phyloP scores from a whole-genome alignment of 2,888 invertebrate species.

The Mimachlamys varia region DNA sequence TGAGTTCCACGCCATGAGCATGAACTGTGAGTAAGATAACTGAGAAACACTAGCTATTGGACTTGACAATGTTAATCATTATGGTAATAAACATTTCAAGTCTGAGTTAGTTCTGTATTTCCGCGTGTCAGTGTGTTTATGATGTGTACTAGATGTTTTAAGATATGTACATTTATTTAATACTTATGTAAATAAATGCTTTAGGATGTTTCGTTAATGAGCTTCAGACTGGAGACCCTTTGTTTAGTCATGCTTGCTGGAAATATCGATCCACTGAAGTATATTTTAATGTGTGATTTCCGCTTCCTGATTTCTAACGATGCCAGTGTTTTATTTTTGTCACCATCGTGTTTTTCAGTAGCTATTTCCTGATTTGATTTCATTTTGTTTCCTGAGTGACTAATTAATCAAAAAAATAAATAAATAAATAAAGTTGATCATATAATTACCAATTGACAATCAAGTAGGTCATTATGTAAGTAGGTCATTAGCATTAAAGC shows the following conservation, averaged over 20 bases:
- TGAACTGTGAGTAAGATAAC: neutral
- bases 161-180: slow-evolving; percentile 4
- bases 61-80: slow-evolving; percentile 16
- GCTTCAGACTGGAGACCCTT: neutral
- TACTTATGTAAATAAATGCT: slow-evolving; percentile 3
- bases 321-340: neutral
- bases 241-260: neutral
- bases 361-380: neutral
- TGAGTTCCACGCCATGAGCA: neutral
- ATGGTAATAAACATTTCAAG: slow-evolving; percentile 25
- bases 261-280: neutral
- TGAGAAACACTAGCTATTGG: neutral
- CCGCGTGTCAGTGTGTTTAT: neutral
- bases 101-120: neutral
- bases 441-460: neutral
- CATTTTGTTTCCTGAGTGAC: neutral
- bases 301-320: neutral
- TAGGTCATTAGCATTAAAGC: too few relatives aligned
- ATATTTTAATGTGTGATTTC: neutral
- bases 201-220: slow-evolving; percentile 11
- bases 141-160: slow-evolving; percentile 12
- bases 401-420: neutral
- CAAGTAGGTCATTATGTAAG: neutral
- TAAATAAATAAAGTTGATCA: too few relatives aligned
- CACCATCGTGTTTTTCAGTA: neutral